phyloP scores from a whole-genome alignment of 2,888 invertebrate genomes.

The Hedychridium roseum region DNA sequence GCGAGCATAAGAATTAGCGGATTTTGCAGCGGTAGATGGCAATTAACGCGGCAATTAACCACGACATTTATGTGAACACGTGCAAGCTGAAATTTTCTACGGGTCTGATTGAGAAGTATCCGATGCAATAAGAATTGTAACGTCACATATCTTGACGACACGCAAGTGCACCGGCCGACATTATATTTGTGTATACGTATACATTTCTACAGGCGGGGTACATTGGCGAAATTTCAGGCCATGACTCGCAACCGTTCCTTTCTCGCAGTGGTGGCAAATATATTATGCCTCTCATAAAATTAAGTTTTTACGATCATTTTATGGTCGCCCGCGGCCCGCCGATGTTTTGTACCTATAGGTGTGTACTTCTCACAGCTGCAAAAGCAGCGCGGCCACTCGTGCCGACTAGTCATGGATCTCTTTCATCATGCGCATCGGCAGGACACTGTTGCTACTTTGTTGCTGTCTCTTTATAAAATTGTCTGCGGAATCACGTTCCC shows the following conservation, averaged over 20 bases:
- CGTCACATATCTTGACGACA: too few relatives aligned
- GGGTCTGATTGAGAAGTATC: too few relatives aligned
- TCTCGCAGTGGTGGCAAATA: slow-evolving; percentile 58
- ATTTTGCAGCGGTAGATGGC: too few relatives aligned
- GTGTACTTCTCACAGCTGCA: slow-evolving; percentile 44
- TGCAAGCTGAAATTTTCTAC: too few relatives aligned
- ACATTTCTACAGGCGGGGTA: slow-evolving; percentile 19
- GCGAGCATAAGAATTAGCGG: too few relatives aligned
- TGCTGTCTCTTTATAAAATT: too few relatives aligned
- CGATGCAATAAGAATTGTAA: too few relatives aligned
- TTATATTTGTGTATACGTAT: too few relatives aligned
- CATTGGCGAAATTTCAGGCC: slow-evolving; percentile 40
- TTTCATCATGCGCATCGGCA: slow-evolving; percentile 35
- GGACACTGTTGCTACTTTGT: slow-evolving; percentile 35
- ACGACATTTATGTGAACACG: too few relatives aligned
- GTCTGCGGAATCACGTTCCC: too few relatives aligned
- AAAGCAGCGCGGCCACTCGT: slow-evolving; percentile 33
- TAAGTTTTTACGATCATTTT: slow-evolving; percentile 65
- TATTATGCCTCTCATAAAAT: slow-evolving; percentile 65
- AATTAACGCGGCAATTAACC: too few relatives aligned
- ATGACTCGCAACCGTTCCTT: slow-evolving; percentile 44
- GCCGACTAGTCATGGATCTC: slow-evolving; percentile 42
- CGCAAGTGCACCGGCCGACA: too few relatives aligned
- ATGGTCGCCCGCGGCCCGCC: slow-evolving; percentile 60
- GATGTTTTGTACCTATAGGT: slow-evolving; percentile 53